Evolutionary conservation across 2,113 vertebrate species (phyloP).

Genomic region (Oncorhynchus kisutch): DNA sequence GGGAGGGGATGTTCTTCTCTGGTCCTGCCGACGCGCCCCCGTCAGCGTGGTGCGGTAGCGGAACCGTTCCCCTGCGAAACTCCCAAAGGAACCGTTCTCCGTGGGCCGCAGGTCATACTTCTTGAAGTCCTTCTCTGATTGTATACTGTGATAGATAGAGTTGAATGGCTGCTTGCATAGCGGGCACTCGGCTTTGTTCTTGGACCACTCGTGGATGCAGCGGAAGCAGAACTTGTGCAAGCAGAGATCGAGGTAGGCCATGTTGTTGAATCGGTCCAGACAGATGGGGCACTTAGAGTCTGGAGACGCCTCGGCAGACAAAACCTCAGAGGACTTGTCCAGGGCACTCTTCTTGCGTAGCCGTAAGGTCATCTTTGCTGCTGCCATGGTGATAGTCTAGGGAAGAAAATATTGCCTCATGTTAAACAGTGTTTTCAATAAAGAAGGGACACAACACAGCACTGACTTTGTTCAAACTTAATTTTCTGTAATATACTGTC

Average conservation of each 20-base stretch:
- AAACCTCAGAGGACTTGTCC: conserved; percentile 57
- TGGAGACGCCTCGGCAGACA: conserved; percentile 83
- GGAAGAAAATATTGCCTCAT: neutral
- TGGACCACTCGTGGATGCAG: conserved; percentile 96
- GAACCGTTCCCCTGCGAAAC: conserved; percentile 80
- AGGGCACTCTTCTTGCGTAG: conserved; percentile 60
- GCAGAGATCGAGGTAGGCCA: conserved; percentile 87
- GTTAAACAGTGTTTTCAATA: neutral
- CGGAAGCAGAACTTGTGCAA: conserved; percentile 94
- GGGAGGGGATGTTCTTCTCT: conserved; percentile 71
- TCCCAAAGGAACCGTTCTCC: conserved; percentile 78
- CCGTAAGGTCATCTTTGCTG: conserved; percentile 72
- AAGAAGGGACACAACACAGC: neutral
- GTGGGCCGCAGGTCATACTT: conserved; percentile 81
- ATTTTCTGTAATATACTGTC: neutral
- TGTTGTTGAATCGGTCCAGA: conserved; percentile 91
- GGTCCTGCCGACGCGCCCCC: conserved; percentile 62
- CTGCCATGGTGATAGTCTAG: conserved; percentile 82
- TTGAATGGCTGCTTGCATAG: conserved; percentile 94
- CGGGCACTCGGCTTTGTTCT: conserved; percentile 97
- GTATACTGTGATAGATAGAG: conserved; percentile 92
- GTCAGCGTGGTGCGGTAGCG: conserved; percentile 89
- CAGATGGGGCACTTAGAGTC: conserved; percentile 98
- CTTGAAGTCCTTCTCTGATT: conserved; percentile 90
- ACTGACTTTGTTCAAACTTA: neutral